A percentile compares a stretch with the other conserved stretches of the same genome.
phyloP scores from a whole-genome alignment of 2,113 vertebrate genomes.

The Chionomys nivalis region DNA sequence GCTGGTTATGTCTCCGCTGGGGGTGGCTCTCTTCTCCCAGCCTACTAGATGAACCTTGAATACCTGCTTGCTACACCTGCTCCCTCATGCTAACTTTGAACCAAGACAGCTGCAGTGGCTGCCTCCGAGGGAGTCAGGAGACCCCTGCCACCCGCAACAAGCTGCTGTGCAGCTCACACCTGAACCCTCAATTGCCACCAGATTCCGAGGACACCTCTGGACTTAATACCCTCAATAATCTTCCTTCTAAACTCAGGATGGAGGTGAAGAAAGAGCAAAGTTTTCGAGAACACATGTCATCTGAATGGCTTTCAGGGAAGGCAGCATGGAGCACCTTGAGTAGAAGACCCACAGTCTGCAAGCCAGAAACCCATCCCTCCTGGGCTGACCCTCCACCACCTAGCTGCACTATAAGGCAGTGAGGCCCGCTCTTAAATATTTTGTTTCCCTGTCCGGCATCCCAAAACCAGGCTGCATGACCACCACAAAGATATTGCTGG shows the following conservation, averaged over 20 bases:
- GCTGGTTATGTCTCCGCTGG: not conserved
- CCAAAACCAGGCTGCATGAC: not conserved
- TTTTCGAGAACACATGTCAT: not conserved
- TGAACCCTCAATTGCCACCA: fast-evolving
- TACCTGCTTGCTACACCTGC: not conserved
- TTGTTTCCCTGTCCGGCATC: not conserved
- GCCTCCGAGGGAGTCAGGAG: not conserved
- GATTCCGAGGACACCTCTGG: not conserved
- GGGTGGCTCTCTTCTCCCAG: not conserved
- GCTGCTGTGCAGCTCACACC: too few relatives aligned
- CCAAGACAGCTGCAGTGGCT: not conserved
- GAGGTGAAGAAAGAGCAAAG: not conserved
- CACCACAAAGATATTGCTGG: not conserved
- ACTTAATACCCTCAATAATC: not conserved
- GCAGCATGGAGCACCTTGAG: not conserved
- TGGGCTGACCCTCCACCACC: not conserved
- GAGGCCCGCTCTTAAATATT: not conserved
- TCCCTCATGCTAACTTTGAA: not conserved
- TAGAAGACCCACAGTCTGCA: not conserved
- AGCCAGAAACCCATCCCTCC: not conserved
- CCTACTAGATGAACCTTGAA: not conserved
- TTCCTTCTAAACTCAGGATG: not conserved
- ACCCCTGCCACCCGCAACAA: too few relatives aligned
- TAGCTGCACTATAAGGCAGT: not conserved
- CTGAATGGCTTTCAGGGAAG: too few relatives aligned